A percentile compares a stretch with the other conserved stretches of the same genome.
phyloP scores from a whole-genome alignment of 2,113 vertebrate species.

The Fukomys damarensis region DNA sequence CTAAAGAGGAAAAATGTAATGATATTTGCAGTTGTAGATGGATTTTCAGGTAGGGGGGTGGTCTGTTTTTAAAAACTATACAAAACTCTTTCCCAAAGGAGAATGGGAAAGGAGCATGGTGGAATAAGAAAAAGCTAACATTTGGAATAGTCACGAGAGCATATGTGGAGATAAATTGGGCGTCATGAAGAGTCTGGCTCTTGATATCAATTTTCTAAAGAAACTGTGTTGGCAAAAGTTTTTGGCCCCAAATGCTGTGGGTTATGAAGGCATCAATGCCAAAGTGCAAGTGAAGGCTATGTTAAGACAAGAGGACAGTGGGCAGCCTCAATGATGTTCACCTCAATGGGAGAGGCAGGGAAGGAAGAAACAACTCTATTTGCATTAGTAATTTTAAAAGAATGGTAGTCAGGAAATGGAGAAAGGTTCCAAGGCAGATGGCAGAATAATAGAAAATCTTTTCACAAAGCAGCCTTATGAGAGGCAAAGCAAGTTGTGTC shows the following conservation, averaged over 20 bases:
- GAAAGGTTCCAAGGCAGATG: background rate
- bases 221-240: background rate
- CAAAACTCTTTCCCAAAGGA: background rate
- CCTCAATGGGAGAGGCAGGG: background rate
- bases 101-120: background rate
- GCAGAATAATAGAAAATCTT: background rate
- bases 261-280: background rate
- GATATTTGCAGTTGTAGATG: background rate
- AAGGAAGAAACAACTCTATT: background rate
- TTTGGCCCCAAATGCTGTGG: background rate
- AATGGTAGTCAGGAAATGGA: background rate
- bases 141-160: background rate
- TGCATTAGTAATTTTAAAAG: background rate
- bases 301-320: background rate
- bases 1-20: background rate
- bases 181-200: background rate
- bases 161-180: background rate
- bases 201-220: background rate
- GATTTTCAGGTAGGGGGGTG: background rate
- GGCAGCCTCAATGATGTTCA: background rate
- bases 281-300: background rate
- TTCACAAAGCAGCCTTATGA: slow-evolving; percentile 21
- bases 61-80: background rate
- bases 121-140: background rate
- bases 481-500: background rate